A percentile compares a stretch with the other conserved stretches of the same genome.
Evolutionary conservation across 92 coral and sea anemone genomes (phyloP).

Genomic region (Porites divaricata): DNA sequence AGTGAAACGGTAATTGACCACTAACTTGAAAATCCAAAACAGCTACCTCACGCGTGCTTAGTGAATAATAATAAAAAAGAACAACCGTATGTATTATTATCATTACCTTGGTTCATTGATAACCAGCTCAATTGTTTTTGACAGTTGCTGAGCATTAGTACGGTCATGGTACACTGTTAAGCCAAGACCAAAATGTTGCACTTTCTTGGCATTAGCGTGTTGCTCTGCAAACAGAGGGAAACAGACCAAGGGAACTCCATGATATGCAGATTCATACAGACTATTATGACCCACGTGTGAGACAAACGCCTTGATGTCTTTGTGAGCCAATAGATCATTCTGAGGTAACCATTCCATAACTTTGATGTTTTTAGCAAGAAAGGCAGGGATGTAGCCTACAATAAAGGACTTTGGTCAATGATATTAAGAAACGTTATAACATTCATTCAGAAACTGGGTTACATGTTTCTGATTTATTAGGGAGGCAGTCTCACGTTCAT

Average conservation of each 20-base stretch:
- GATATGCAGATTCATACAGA: constrained; percentile 20
- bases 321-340: constrained; percentile 32
- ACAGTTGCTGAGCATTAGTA: not conserved
- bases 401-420: not conserved
- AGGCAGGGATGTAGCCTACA: constrained; percentile 15
- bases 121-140: not conserved
- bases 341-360: constrained; percentile 34
- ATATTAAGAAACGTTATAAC: not conserved
- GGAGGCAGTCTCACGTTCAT: too few species aligned
- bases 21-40: too few species aligned
- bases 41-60: too few species aligned
- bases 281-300: constrained; percentile 33
- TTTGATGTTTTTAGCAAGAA: constrained; percentile 27
- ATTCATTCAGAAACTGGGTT: too few species aligned
- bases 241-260: constrained; percentile 18
- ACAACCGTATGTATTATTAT: too few species aligned
- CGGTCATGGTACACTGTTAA: constrained; percentile 1
- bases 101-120: not conserved
- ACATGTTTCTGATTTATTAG: too few species aligned
- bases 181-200: constrained; percentile 9
- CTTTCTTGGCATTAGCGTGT: constrained; percentile 9
- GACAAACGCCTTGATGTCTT: constrained; percentile 8
- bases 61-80: too few species aligned
- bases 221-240: constrained; percentile 23
- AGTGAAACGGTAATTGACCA: too few species aligned